Conservation (phyloP, 2,797 vertebrate genomes). For the Arctocebus calabarensis region DNA sequence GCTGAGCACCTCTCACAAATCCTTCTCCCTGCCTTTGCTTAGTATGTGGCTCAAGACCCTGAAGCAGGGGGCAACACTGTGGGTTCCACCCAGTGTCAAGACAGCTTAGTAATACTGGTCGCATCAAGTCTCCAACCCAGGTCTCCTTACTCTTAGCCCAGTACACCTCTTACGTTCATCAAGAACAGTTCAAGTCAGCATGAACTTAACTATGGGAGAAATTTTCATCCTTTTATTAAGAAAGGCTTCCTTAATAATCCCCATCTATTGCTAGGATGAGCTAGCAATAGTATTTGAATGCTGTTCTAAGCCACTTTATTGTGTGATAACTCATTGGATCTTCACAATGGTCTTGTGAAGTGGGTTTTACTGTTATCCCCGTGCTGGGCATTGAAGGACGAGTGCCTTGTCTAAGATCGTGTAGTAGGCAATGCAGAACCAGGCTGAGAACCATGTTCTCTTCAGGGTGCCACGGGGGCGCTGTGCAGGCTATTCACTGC, state of each 20-base stretch:
- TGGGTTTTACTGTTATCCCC: neutral
- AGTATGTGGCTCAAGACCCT: neutral
- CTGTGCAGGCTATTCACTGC: neutral
- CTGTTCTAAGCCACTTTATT: constrained; percentile 21
- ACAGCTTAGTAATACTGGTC: neutral
- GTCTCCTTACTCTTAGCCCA: neutral
- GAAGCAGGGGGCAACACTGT: neutral
- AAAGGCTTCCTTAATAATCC: neutral
- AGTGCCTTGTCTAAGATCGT: neutral
- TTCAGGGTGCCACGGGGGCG: neutral
- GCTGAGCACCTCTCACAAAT: neutral
- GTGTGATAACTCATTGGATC: neutral
- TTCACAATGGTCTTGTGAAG: neutral
- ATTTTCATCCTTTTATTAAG: neutral
- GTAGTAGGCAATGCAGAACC: neutral
- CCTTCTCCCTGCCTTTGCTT: neutral
- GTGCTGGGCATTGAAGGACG: neutral
- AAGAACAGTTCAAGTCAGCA: neutral
- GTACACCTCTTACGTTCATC: neutral
- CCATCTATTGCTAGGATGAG: neutral
- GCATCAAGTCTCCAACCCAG: neutral
- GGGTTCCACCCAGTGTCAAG: neutral
- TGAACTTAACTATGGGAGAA: neutral
- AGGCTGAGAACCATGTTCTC: neutral
- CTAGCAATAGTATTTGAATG: neutral